phyloP scores from a whole-genome alignment of 2,113 vertebrate genomes.

The Microcebus jonahi region DNA sequence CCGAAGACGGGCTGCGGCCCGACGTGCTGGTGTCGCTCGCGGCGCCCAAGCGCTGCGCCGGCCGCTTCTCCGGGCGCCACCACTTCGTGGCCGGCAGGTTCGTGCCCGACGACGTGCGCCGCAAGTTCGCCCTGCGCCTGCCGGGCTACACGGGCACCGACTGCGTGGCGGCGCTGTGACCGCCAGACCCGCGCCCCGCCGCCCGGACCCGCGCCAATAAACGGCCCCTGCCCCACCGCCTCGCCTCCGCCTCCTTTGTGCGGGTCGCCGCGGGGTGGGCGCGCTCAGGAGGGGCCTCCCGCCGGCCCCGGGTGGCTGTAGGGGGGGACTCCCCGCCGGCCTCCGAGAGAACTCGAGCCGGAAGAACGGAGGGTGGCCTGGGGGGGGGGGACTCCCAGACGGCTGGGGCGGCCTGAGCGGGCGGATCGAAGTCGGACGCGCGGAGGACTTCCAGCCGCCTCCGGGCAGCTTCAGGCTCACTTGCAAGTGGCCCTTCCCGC shows the following conservation, averaged over 20 bases:
- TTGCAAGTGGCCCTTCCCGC: background rate
- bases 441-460: background rate
- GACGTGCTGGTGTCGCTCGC: slow-evolving; percentile 94
- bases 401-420: background rate
- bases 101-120: slow-evolving; percentile 95
- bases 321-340: background rate
- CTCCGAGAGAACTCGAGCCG: background rate
- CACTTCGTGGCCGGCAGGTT: slow-evolving; percentile 96
- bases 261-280: background rate
- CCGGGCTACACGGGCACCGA: slow-evolving; percentile 94
- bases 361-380: background rate
- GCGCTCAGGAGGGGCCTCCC: accelerated
- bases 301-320: background rate
- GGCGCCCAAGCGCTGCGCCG: slow-evolving; percentile 92
- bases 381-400: background rate
- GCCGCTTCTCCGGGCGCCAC: slow-evolving; percentile 91
- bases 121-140: slow-evolving; percentile 94
- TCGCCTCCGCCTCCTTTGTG: background rate
- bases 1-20: slow-evolving; percentile 89
- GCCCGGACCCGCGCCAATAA: slow-evolving; percentile 39
- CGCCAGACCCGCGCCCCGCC: background rate
- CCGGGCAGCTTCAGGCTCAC: background rate
- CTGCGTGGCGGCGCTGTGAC: slow-evolving; percentile 91
- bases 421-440: background rate
- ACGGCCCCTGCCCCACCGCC: background rate